Evolutionary conservation across 2,888 invertebrate species (phyloP).

Genomic region (Bombylius major): DNA sequence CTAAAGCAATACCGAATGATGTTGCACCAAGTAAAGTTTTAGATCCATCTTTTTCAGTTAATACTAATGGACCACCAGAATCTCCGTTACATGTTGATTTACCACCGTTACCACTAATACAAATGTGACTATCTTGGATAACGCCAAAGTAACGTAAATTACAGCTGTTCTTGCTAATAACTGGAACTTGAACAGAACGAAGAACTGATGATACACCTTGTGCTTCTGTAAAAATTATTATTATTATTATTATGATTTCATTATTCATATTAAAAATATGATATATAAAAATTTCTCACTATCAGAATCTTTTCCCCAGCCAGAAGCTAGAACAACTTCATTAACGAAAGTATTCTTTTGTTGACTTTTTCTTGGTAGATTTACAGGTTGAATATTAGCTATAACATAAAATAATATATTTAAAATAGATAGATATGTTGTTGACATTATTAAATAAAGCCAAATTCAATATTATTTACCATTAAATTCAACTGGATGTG

Average conservation of each 20-base stretch:
- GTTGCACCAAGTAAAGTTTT: conserved; percentile 24
- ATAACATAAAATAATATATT: neutral
- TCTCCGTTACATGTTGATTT: conserved; percentile 29
- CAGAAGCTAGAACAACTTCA: conserved; percentile 22
- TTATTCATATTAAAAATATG: too few relatives aligned
- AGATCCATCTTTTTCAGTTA: neutral
- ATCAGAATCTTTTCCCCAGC: conserved; percentile 24
- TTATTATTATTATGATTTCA: too few relatives aligned
- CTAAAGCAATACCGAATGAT: conserved; percentile 24
- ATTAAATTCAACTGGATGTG: conserved; percentile 1
- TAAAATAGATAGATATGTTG: too few relatives aligned
- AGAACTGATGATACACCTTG: conserved; percentile 18
- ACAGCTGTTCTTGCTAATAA: conserved; percentile 22
- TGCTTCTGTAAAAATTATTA: neutral
- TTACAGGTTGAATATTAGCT: conserved; percentile 35
- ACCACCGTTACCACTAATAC: conserved; percentile 16
- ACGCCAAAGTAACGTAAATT: conserved; percentile 18
- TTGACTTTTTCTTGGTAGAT: conserved; percentile 18
- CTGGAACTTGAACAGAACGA: conserved; percentile 19
- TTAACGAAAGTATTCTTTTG: conserved; percentile 16
- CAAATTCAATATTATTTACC: neutral
- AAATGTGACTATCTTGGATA: conserved; percentile 19
- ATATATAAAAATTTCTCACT: conserved; percentile 13
- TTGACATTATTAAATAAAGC: too few relatives aligned
- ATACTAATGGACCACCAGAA: conserved; percentile 28